Base-by-base conservation (phyloP, 2,797 vertebrate genomes). In the Ataeniobius toweri region DNA sequence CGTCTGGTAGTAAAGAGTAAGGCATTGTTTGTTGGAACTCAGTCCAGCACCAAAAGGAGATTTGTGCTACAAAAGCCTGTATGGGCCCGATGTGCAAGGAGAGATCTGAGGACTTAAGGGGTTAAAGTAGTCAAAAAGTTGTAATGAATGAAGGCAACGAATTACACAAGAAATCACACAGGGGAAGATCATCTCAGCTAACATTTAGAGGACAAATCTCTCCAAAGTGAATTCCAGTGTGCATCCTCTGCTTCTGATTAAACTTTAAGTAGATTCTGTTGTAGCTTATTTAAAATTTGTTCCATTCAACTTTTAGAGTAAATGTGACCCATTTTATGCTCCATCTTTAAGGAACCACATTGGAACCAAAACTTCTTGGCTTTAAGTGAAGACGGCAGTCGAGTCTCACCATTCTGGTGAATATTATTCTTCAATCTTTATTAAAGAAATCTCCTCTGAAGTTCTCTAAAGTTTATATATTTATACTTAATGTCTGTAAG, bases 21-120 rank as follows among this genome's bases (percentile, higher is more conserved):
- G 98, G 97, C 98, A 98, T 97, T 94, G 73, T 95, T 96, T 93
- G 84, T 92, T 86, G 94, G 93, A 76, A 67, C 91, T 96, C 94
- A 96, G 96, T 95, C 96, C 96, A 98, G 97, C 97, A 98, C 97
- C 96, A 92, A 85, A 73, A 81, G 53, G 79, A 85, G 75, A 75
- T 63, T 87, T 79, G 84, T 90, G 94, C 94, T 93, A 92, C 92
- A 85, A 74, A 83, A 82, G 86, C 89, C 91, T 85, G 88, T 80
- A 61, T 36, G 85, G 85, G 88, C 73, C 76, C 50, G 83, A 78
- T 80, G 90, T 84, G 82, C 77, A 39, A 71, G 76, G 79, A 76
- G 75, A 78, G 70, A 28, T 79, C 41, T 41, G 53, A 80, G 12
- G 63, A 71, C 63, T 76, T 58, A 18, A 41, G 71, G 51, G 78